Conservation (phyloP, 1,140 invertebrate genomes). For the Macrosteles quadrilineatus region DNA sequence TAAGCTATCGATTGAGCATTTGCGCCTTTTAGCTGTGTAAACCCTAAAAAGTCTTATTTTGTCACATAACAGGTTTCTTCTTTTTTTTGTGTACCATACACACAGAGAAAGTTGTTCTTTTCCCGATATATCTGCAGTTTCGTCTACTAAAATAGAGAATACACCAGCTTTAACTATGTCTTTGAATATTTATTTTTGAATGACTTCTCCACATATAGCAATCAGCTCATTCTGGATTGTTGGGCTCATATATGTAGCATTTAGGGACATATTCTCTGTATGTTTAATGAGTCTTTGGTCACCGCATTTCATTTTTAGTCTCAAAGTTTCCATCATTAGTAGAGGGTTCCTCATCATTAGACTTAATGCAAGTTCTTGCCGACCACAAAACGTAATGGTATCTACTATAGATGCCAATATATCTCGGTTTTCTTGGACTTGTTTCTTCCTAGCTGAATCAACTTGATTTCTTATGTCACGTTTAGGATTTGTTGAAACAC, state of each 20-base stretch:
- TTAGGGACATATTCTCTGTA: neutral
- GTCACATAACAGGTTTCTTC: neutral
- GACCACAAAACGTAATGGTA: neutral
- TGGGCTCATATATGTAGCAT: constrained; percentile 2
- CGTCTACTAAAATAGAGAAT: constrained; percentile 5
- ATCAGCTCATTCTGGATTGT: constrained; percentile 12
- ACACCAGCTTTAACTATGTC: neutral
- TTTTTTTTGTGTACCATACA: neutral
- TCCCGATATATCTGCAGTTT: constrained; percentile 4
- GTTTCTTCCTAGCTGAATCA: neutral
- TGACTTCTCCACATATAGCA: neutral
- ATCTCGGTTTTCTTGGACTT: constrained; percentile 3
- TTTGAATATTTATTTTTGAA: constrained; percentile 6
- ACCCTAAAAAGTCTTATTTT: neutral
- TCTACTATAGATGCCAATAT: neutral
- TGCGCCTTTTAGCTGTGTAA: neutral
- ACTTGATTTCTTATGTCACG: neutral
- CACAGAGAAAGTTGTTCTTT: neutral
- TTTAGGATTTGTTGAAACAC: neutral
- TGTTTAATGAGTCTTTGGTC: neutral
- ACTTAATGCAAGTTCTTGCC: constrained; percentile 4
- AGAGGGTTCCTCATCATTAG: neutral
- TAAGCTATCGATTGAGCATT: neutral
- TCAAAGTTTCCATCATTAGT: neutral
- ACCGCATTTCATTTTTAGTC: neutral